phyloP scores from a whole-genome alignment of 2,797 vertebrate species.

The Bufotes viridis region DNA sequence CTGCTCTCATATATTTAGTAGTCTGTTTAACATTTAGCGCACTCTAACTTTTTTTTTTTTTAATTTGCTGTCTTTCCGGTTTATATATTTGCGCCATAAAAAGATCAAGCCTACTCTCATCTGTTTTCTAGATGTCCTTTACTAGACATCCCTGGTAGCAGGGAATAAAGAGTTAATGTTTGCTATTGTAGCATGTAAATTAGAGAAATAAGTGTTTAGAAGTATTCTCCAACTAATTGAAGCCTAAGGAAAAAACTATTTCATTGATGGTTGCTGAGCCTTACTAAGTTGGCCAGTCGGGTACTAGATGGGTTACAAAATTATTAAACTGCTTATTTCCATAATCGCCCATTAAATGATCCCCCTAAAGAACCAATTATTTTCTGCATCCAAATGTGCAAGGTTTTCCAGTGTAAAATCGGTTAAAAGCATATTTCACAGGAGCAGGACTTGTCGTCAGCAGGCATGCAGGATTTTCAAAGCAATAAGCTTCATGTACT shows the following conservation, averaged over 20 bases:
- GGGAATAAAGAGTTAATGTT: not conserved
- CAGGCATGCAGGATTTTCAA: slow-evolving; percentile 50
- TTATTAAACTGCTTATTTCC: slow-evolving; percentile 50
- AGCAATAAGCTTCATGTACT: slow-evolving; percentile 42
- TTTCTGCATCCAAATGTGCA: slow-evolving; percentile 43
- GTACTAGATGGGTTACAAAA: slow-evolving; percentile 42
- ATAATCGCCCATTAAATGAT: slow-evolving; percentile 58
- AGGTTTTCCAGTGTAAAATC: slow-evolving; percentile 41
- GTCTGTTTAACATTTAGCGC: too few relatives aligned
- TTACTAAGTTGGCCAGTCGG: not conserved
- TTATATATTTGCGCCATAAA: not conserved
- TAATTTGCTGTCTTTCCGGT: not conserved
- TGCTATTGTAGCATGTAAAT: not conserved
- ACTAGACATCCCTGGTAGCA: not conserved
- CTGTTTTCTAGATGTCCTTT: not conserved
- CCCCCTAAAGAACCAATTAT: slow-evolving; percentile 54
- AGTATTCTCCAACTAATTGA: slow-evolving; percentile 29
- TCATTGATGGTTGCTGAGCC: slow-evolving; percentile 2
- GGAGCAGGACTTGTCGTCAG: slow-evolving; percentile 51
- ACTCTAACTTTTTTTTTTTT: too few relatives aligned
- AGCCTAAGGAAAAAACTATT: slow-evolving; percentile 23
- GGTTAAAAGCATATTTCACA: slow-evolving; percentile 56
- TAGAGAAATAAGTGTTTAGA: slow-evolving; percentile 7
- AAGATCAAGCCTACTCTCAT: not conserved
- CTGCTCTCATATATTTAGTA: not conserved